phyloP scores from a whole-genome alignment of 2,888 invertebrate genomes.

The Vannuccia rotundouncinata region DNA sequence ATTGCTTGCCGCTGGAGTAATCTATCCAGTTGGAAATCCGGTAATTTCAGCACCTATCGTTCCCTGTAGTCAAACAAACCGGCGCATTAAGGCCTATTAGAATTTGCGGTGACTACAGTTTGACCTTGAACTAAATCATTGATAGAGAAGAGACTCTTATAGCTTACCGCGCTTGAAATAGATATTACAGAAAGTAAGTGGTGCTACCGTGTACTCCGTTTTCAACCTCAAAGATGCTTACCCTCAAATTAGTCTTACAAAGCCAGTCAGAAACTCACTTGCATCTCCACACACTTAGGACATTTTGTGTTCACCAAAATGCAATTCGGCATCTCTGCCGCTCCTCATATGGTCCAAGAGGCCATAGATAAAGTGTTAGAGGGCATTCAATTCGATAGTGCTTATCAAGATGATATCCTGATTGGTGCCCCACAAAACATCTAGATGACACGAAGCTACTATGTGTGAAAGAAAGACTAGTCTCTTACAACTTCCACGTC shows the following conservation, averaged over 20 bases:
- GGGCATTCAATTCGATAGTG: constrained; percentile 14
- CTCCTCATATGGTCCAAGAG: constrained; percentile 33
- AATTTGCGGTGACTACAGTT: constrained; percentile 27
- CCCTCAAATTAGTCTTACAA: constrained; percentile 4
- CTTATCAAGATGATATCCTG: constrained; percentile 36
- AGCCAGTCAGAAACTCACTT: constrained; percentile 31
- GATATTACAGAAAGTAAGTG: constrained; percentile 14
- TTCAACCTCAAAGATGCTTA: constrained; percentile 29
- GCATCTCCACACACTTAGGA: constrained; percentile 34
- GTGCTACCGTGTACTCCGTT: constrained; percentile 17
- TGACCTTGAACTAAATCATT: constrained; percentile 31
- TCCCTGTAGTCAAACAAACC: constrained; percentile 22
- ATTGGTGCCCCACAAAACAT: constrained; percentile 33
- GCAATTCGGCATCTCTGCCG: constrained; percentile 37
- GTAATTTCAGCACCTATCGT: constrained; percentile 32
- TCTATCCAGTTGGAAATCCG: constrained; percentile 32
- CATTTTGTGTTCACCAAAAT: constrained; percentile 29
- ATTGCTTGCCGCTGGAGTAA: background rate
- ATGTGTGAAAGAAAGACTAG: constrained; percentile 32
- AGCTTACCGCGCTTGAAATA: constrained; percentile 27
- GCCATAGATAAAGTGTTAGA: constrained; percentile 29
- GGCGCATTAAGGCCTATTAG: constrained; percentile 6
- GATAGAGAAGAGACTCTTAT: constrained; percentile 29
- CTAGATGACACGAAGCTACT: constrained; percentile 31
- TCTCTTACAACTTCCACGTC: constrained; percentile 8